Base-by-base conservation (phyloP, 2,113 vertebrate genomes). In the Donacobius atricapilla region DNA sequence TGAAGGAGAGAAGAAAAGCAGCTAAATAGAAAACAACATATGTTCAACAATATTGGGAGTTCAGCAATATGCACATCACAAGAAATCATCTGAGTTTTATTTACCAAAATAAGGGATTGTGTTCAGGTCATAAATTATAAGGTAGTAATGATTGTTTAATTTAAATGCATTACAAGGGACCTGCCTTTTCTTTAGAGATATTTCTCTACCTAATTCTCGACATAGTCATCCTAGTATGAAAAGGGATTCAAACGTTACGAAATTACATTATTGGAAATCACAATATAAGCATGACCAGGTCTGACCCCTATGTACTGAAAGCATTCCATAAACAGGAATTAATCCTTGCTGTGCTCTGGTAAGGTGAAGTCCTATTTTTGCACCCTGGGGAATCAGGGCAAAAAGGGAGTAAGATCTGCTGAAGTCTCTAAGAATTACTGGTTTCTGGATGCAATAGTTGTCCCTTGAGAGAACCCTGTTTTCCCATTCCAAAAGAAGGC, bases 11-110 rank as follows among this genome's bases (percentile, higher is more conserved):
- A 87, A 92, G 89, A 94, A 94, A 86, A 75, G 6, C 56, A 77
- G 78, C 48, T 95, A 76, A 91, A 95, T 51, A 92, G 66, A 83
- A 96, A 94, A 70, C 86, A 96, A 87, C 88, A 89, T 94, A 95
- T 94, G 96, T 82, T 96, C 90, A 48, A 58, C 70, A 92, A 42
- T 65, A 73, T 39, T 92, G 75, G 69, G 72, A 93, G 83, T 86
- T 87, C 69, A 91, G 35, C 73, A 82, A 85, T 84, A 81, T 45
- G 78, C 64, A 44, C 60, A 93, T 83, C 48, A 84, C 53, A 70
- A 93, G 64, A 78, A 83, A 92, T 87, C 48, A 94, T 87, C 65
- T 83, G 40, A 95, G 48, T 50, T 84, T 94, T 97, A 93, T 90
- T 94, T 94, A 95, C 72, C 69, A 90, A 96, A 92, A 83, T 53